These are phyloP conservation scores for Metallyticus violacea DNA, from an alignment of 2,888 invertebrate genomes.

Conservation along the genomic window DNA sequence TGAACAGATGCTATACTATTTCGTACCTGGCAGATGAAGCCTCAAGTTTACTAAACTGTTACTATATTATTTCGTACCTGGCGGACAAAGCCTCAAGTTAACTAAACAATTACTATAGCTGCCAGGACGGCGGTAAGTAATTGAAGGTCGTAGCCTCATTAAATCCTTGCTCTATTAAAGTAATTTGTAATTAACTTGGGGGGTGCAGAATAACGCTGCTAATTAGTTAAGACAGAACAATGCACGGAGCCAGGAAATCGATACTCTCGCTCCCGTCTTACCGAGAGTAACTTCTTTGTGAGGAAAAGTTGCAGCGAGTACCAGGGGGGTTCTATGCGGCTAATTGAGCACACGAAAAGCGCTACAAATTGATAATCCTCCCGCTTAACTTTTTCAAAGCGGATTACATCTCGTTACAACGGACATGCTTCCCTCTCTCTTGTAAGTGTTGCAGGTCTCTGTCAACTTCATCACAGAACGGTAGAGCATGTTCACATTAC, in stretches of 20 bases:
- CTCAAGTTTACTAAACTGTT: not conserved
- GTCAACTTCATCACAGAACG: not conserved
- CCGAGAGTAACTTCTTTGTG: not conserved
- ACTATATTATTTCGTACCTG: too few relatives aligned
- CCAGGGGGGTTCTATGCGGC: too few relatives aligned
- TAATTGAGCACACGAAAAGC: not conserved
- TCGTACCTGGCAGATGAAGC: too few relatives aligned
- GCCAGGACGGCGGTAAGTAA: constrained; percentile 32
- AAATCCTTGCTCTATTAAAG: constrained; percentile 44
- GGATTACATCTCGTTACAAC: constrained; percentile 5
- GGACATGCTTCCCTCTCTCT: too few relatives aligned
- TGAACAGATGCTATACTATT: not conserved
- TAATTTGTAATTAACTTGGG: constrained; percentile 43
- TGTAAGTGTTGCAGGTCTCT: too few relatives aligned
- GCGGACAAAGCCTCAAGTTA: constrained; percentile 5
- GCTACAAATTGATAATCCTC: constrained; percentile 22
- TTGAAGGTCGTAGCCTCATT: constrained; percentile 41
- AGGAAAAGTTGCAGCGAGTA: too few relatives aligned
- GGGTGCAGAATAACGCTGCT: constrained; percentile 36
- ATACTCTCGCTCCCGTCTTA: not conserved
- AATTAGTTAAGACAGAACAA: constrained; percentile 32
- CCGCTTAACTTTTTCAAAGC: constrained; percentile 1
- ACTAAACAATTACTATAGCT: not conserved
- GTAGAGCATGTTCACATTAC: too few relatives aligned
- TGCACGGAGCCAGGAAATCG: not conserved